phyloP scores from a whole-genome alignment of 2,797 vertebrate genomes.

The Eurystomus glaucurus region DNA sequence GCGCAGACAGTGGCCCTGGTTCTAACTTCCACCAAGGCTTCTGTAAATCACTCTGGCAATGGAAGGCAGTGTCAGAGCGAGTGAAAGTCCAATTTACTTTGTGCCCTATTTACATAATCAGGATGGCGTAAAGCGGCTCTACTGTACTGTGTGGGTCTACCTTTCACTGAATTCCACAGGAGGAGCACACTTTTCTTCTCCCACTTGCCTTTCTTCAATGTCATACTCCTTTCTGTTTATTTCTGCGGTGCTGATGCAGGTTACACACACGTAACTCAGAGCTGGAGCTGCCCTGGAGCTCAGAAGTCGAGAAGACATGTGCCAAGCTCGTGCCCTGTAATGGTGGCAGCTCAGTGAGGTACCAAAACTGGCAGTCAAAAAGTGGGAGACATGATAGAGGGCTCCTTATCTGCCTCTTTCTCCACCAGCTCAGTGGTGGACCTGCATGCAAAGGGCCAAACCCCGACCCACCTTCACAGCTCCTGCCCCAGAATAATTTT shows the following conservation, averaged over 20 bases:
- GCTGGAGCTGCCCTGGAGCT: not conserved
- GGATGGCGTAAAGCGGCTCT: not conserved
- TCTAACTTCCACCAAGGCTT: slow-evolving; percentile 21
- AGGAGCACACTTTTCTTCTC: not conserved
- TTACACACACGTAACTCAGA: accelerated
- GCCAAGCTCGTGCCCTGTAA: not conserved
- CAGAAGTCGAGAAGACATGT: accelerated
- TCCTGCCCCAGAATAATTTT: not conserved
- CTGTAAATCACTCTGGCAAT: slow-evolving; percentile 35
- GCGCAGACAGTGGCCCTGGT: not conserved
- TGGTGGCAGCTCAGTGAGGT: accelerated
- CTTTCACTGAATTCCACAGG: not conserved
- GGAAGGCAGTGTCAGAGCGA: not conserved
- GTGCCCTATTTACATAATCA: slow-evolving; percentile 42
- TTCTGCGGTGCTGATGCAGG: not conserved
- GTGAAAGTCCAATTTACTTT: slow-evolving; percentile 40
- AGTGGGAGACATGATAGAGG: accelerated
- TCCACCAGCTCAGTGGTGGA: not conserved
- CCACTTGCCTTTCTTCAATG: not conserved
- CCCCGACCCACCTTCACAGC: not conserved
- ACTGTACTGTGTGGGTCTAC: not conserved
- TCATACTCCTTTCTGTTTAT: not conserved
- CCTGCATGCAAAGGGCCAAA: not conserved
- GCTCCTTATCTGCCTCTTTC: not conserved
- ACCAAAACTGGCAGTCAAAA: not conserved